These are phyloP conservation scores for Raillietiella orientalis DNA, from an alignment of 2,888 invertebrate species.

Conservation along the genomic window DNA sequence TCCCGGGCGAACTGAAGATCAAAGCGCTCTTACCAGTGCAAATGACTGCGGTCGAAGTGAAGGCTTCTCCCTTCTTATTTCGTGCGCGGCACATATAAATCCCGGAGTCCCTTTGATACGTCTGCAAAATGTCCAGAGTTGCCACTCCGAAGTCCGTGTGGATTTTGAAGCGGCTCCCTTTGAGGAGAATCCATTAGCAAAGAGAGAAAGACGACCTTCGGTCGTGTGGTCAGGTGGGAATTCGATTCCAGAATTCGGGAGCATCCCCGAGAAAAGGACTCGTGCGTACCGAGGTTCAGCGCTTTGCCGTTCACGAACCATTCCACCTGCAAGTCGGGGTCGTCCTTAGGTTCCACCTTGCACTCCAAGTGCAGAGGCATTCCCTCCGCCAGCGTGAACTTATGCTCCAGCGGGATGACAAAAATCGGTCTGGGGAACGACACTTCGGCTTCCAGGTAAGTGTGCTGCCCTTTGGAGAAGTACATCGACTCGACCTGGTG, in stretches of 20 bases:
- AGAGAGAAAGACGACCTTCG: too few species aligned
- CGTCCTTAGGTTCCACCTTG: slow-evolving; percentile 71
- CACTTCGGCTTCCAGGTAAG: slow-evolving; percentile 35
- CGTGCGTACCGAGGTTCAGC: slow-evolving; percentile 30
- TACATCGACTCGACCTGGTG: slow-evolving; percentile 58
- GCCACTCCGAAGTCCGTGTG: slow-evolving; percentile 90
- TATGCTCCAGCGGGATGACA: slow-evolving; percentile 43
- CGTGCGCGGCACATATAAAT: slow-evolving; percentile 71
- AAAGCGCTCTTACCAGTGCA: slow-evolving; percentile 41
- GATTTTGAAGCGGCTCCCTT: slow-evolving; percentile 68
- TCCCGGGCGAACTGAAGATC: too few species aligned
- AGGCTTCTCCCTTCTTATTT: slow-evolving; percentile 62
- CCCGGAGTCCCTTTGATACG: slow-evolving; percentile 72
- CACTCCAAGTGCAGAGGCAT: slow-evolving; percentile 71
- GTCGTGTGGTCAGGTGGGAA: too few species aligned
- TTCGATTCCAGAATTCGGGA: too few species aligned
- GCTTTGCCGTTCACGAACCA: slow-evolving; percentile 81
- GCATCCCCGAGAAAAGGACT: too few species aligned
- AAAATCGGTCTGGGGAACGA: slow-evolving; percentile 56
- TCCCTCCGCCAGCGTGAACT: slow-evolving; percentile 44
- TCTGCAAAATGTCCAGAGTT: slow-evolving; percentile 63
- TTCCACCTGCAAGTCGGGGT: slow-evolving; percentile 60
- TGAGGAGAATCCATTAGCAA: too few species aligned
- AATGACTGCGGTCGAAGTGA: slow-evolving; percentile 59
- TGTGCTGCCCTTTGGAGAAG: slow-evolving; percentile 30